phyloP scores from a whole-genome alignment of 2,797 vertebrate genomes.

The Acanthurus leucopareius region DNA sequence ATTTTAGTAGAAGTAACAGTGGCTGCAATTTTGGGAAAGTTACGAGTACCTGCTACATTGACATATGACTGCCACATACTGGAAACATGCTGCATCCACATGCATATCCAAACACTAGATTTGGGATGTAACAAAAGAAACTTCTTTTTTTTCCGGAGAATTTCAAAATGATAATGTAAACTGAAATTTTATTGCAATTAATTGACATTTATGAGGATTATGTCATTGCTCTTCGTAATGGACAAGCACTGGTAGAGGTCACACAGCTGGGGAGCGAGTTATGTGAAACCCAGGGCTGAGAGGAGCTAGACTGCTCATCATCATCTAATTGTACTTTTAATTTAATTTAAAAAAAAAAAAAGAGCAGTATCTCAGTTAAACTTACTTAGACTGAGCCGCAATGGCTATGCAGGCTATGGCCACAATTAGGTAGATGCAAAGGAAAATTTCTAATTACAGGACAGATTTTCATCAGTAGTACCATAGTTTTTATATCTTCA shows the following conservation, averaged over 20 bases:
- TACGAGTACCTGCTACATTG: constrained; percentile 13
- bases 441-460: neutral
- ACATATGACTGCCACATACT: neutral
- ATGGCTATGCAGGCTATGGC: neutral
- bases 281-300: neutral
- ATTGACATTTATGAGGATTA: constrained; percentile 40
- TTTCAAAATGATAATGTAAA: neutral
- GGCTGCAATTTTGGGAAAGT: neutral
- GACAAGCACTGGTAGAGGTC: constrained; percentile 17
- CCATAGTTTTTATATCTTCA: neutral
- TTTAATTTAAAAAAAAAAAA: neutral
- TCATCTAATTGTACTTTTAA: neutral
- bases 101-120: constrained; percentile 21
- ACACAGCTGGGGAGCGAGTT: constrained; percentile 11
- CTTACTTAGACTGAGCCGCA: neutral
- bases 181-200: constrained; percentile 2
- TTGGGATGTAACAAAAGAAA: neutral
- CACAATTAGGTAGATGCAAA: neutral
- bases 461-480: neutral
- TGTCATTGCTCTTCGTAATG: constrained; percentile 29
- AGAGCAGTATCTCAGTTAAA: neutral
- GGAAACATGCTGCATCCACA: constrained; percentile 12
- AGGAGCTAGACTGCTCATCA: neutral
- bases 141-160: neutral
- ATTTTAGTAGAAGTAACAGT: neutral